Evolutionary conservation across 2,888 invertebrate species (phyloP).

Genomic region (Physocephala rufipes): DNA sequence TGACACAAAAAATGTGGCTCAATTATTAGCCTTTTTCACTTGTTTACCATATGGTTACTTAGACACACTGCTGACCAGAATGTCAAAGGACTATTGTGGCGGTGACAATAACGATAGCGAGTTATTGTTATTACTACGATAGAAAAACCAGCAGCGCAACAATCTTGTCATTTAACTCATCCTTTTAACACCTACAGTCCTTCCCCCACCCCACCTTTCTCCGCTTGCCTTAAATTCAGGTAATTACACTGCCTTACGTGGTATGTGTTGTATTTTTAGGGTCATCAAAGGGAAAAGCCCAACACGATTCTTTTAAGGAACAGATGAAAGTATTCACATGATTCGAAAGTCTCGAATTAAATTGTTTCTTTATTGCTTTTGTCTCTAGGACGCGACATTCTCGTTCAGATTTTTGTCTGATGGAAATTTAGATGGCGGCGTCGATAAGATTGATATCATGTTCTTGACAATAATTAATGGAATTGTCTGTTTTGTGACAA

Average conservation of each 20-base stretch:
- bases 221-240: neutral
- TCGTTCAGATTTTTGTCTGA: too few species aligned
- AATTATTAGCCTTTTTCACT: conserved; percentile 21
- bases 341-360: neutral
- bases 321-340: conserved; percentile 32
- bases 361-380: neutral
- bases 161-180: conserved; percentile 23
- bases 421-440: too few species aligned
- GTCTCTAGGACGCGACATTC: too few species aligned
- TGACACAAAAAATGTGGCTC: neutral
- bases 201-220: too few species aligned
- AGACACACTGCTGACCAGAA: too few species aligned
- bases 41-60: conserved; percentile 30
- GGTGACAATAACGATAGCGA: conserved; percentile 13
- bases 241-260: too few species aligned
- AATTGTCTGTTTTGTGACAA: too few species aligned
- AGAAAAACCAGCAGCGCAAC: conserved; percentile 3
- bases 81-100: neutral
- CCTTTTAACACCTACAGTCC: conserved; percentile 33
- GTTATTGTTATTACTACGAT: too few species aligned
- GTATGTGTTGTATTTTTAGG: too few species aligned
- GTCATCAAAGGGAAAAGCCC: too few species aligned
- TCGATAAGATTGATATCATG: too few species aligned
- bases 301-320: neutral
- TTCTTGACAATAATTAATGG: too few species aligned